Percentiles rank a stretch among this genome's conserved stretches.
phyloP scores from a whole-genome alignment of 2,113 vertebrate species.

The Oncorhynchus gorbuscha region DNA sequence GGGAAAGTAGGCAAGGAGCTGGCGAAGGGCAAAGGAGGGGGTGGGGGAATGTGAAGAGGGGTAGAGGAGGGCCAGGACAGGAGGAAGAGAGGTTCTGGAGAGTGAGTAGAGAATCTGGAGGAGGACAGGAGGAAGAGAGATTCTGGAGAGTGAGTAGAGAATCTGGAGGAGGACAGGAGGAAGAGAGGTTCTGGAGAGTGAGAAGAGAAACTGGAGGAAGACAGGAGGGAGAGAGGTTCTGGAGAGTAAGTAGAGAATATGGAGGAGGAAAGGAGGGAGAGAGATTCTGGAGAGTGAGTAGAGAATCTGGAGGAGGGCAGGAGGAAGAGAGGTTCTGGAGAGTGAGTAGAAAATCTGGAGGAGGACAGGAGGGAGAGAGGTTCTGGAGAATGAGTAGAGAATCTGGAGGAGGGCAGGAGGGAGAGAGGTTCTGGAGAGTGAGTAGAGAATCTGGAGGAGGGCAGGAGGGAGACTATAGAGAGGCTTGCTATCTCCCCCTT shows the following conservation, averaged over 20 bases:
- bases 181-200: conserved; percentile 11
- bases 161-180: conserved; percentile 25
- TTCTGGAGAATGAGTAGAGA: not conserved
- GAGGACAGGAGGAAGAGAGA: conserved; percentile 39
- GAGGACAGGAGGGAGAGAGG: conserved; percentile 37
- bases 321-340: conserved; percentile 14
- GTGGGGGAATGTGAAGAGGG: too few relatives aligned
- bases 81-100: conserved; percentile 16
- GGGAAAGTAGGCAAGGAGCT: not conserved
- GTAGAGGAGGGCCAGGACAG: too few relatives aligned
- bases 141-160: not conserved
- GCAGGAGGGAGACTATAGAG: conserved; percentile 41
- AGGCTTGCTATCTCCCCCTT: not conserved
- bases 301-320: too few relatives aligned
- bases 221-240: conserved; percentile 34
- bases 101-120: not conserved
- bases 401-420: not conserved
- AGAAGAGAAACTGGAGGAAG: too few relatives aligned
- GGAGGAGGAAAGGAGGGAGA: conserved; percentile 1
- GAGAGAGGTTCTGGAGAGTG: not conserved
- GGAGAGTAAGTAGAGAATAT: not conserved
- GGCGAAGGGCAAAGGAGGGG: too few relatives aligned
- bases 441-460: too few relatives aligned
- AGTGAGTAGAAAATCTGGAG: not conserved
- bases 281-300: not conserved